Conservation (phyloP, 1,140 invertebrate genomes). For the Daktulosphaira vitifoliae region DNA sequence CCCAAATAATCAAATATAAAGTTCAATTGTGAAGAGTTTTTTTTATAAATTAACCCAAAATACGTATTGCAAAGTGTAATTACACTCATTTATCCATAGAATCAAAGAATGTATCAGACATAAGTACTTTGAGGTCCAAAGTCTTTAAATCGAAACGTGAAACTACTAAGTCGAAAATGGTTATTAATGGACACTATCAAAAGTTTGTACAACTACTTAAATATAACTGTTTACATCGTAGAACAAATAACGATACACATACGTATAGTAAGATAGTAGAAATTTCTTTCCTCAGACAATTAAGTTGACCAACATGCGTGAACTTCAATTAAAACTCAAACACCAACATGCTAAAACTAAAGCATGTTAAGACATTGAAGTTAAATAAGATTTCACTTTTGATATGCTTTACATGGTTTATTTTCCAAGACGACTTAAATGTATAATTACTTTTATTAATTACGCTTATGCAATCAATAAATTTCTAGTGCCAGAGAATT, state of each 20-base stretch:
- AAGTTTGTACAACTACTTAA: too few species aligned
- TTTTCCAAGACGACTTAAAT: conserved; percentile 6
- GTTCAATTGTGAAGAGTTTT: too few species aligned
- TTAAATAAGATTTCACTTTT: conserved; percentile 27
- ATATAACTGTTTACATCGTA: too few species aligned
- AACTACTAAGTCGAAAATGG: not conserved
- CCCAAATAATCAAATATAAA: conserved; percentile 2
- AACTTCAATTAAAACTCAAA: conserved; percentile 23
- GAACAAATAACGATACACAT: not conserved
- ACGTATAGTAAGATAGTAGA: not conserved
- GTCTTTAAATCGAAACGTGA: too few species aligned
- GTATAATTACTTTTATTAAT: too few species aligned
- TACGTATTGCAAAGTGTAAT: conserved; percentile 10
- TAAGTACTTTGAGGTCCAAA: too few species aligned
- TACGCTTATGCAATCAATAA: too few species aligned
- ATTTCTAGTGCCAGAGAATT: too few species aligned
- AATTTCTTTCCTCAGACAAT: not conserved
- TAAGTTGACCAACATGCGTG: conserved; percentile 24
- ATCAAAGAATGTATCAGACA: too few species aligned
- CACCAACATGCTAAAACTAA: conserved; percentile 1
- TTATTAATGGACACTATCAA: conserved; percentile 8
- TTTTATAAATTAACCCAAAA: not conserved
- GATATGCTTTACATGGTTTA: conserved; percentile 6
- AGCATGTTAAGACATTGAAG: conserved; percentile 7
- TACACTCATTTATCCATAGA: not conserved